phyloP scores from a whole-genome alignment of 2,113 vertebrate species.

The Pygoscelis antarcticus region DNA sequence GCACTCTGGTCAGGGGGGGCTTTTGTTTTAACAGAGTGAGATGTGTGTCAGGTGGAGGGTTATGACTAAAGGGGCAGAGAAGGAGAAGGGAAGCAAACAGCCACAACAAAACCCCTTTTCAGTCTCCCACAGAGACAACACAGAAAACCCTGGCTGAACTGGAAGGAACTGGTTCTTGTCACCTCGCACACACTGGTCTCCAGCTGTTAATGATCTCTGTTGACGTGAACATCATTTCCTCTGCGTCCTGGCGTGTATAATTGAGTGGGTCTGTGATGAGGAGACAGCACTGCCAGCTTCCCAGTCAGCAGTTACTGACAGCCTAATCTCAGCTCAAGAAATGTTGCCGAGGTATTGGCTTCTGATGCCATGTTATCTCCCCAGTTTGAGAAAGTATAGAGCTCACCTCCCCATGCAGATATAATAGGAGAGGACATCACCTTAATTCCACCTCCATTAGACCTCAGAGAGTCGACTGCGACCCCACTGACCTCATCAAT shows the following conservation, averaged over 20 bases:
- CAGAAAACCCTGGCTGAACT: conserved; percentile 18
- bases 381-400: conserved; percentile 10
- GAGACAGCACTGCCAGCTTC: conserved; percentile 25
- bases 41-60: neutral
- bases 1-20: neutral
- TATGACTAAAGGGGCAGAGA: neutral
- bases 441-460: conserved; percentile 81
- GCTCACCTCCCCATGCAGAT: neutral
- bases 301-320: conserved; percentile 52
- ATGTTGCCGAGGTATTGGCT: conserved; percentile 28
- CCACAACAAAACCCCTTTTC: neutral
- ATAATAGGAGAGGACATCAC: conserved; percentile 70
- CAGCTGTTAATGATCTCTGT: conserved; percentile 54
- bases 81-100: neutral
- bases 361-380: conserved; percentile 38
- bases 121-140: neutral
- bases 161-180: conserved; percentile 45
- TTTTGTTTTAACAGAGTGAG: neutral
- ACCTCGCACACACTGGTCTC: conserved; percentile 8
- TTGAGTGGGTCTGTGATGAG: conserved; percentile 42
- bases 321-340: conserved; percentile 53
- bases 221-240: conserved; percentile 43
- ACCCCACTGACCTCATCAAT: conserved; percentile 83
- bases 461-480: conserved; percentile 71
- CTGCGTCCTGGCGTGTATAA: neutral